Conservation (phyloP, 2,113 vertebrate genomes). For the Pangasianodon gigas region DNA sequence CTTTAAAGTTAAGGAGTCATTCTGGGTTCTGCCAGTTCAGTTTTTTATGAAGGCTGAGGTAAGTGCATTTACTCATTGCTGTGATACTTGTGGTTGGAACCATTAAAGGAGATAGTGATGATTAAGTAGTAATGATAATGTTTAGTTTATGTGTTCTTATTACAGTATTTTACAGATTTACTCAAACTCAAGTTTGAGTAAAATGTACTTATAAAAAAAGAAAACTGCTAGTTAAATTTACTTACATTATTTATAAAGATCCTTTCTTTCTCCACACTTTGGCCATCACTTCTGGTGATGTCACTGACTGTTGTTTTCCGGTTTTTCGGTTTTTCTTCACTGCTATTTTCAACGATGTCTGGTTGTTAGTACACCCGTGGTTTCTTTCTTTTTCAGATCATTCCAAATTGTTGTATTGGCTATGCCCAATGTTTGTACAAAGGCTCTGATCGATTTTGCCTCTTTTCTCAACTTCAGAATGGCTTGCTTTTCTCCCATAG, state of each 20-base stretch:
- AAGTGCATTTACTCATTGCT: neutral
- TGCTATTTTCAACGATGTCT: neutral
- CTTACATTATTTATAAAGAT: neutral
- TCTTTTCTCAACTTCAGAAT: neutral
- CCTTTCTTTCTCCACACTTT: neutral
- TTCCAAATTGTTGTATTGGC: neutral
- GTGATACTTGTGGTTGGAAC: neutral
- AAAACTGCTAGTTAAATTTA: neutral
- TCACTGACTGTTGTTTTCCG: neutral
- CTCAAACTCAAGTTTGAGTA: neutral
- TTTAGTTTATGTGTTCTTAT: neutral
- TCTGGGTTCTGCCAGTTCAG: neutral
- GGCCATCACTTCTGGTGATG: neutral
- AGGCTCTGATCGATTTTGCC: neutral
- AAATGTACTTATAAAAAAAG: neutral
- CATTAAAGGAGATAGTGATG: neutral
- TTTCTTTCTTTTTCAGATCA: neutral
- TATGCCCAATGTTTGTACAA: neutral
- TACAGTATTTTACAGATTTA: no score
- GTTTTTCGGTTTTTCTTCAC: no score
- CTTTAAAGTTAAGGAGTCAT: neutral
- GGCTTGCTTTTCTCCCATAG: neutral
- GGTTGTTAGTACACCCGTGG: neutral
- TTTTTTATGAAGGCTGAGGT: neutral
- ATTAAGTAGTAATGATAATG: neutral